Conservation (phyloP, 1,140 invertebrate species). For the Archivesica marissinica region DNA sequence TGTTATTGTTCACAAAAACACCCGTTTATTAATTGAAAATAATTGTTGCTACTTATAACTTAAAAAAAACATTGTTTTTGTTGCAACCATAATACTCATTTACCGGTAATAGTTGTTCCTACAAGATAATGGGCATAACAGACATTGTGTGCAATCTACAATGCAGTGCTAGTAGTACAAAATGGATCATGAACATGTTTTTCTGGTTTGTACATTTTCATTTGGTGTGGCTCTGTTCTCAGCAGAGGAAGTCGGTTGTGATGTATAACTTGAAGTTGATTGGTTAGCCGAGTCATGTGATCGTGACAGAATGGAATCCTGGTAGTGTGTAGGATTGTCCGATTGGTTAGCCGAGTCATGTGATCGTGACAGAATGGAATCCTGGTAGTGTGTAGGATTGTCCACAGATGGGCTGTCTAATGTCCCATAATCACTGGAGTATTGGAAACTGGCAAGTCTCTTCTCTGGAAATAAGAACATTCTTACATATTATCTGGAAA, state of each 20-base stretch:
- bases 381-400: background rate
- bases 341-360: conserved; percentile 30
- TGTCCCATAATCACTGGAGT: background rate
- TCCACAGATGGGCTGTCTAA: background rate
- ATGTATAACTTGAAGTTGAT: background rate
- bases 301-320: background rate
- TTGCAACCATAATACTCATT: too few relatives aligned
- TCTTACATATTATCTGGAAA: too few relatives aligned
- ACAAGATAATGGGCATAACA: too few relatives aligned
- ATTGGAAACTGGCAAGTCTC: background rate
- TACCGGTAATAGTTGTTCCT: too few relatives aligned
- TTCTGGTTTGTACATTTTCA: background rate
- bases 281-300: conserved; percentile 33
- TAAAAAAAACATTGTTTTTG: too few relatives aligned
- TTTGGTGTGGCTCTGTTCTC: background rate
- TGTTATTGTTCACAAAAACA: too few relatives aligned
- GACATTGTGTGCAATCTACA: too few relatives aligned
- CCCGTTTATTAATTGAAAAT: too few relatives aligned
- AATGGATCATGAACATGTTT: background rate
- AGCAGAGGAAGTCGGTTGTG: background rate
- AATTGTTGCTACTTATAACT: too few relatives aligned
- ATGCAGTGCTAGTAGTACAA: too few relatives aligned
- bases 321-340: background rate
- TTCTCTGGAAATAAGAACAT: conserved; percentile 4
- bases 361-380: background rate